Base-by-base conservation (phyloP, 2,113 vertebrate genomes). In the Brachypodius melanocephalos region DNA sequence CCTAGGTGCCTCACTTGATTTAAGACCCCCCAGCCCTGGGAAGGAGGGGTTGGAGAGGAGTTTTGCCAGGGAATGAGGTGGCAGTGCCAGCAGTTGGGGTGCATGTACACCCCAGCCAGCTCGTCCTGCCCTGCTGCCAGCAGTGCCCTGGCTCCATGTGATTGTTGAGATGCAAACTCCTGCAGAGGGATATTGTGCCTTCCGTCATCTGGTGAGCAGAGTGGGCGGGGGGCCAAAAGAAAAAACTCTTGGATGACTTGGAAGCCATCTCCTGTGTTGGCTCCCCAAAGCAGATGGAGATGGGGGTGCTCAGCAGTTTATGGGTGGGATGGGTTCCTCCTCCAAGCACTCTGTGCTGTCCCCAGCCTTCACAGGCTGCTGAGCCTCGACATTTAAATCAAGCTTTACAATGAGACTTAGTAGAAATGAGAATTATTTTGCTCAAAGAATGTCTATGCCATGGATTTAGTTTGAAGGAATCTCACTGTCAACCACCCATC, bases 81-180 rank as follows among this genome's bases (percentile, higher is more conserved):
- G 48, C 32, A 54, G n/a, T 26, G 68, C 9, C 4, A 6, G 55
- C 61, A 34, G 15, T 4, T 5, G 9, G 80, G 51, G 22, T 34
- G 31, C 20, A 17, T 0, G 0, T 26, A 8, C 5, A 3, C 16
- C 45, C 54, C 9, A 4, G 25, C 24, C 0, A 2, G 26, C 42
- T 78, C 34, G 61, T 42, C 46, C 49, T 69, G 87, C 28, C 52
- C 51, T 9, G 3, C 55, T 75, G 52, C 43, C 1, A 0, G 45
- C 14, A 5, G 7, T 34, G 46, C 14, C 36, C 40, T 9, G 13
- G n/a, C 61, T 83, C 45, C 25, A 0, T 5, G 31, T 2, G 4
- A 15, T 9, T 9, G 43, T 8, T 49, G 66, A 66, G 66, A 21
- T 25, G 58, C 20, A 57, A 67, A 38, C 10, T 32, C 55, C 46